Percentiles rank a stretch among this genome's conserved stretches.
Conservation (phyloP, 2,113 vertebrate genomes). For the Crocuta crocuta region DNA sequence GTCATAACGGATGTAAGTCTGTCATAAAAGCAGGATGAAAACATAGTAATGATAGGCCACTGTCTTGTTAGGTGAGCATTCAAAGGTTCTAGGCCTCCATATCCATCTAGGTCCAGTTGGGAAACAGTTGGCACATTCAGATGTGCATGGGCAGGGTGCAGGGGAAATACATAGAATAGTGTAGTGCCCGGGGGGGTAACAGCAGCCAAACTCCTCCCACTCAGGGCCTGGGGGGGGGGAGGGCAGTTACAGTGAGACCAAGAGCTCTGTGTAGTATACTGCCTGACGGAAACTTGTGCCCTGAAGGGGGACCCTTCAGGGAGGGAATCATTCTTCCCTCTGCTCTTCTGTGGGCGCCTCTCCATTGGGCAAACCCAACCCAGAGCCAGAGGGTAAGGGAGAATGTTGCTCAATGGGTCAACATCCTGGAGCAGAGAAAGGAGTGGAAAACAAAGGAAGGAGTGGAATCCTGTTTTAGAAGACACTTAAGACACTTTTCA, state of each 20-base stretch:
- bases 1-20: not conserved
- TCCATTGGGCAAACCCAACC: not conserved
- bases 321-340: not conserved
- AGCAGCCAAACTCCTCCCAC: not conserved
- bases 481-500: not conserved
- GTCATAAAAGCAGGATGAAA: not conserved
- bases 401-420: not conserved
- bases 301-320: not conserved
- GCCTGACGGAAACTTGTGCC: not conserved
- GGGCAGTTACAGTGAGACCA: not conserved
- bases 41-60: not conserved
- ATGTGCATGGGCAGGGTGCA: too few species aligned
- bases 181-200: not conserved
- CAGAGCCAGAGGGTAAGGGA: not conserved
- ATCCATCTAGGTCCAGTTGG: not conserved
- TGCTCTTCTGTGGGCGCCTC: not conserved
- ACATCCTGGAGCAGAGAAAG: not conserved
- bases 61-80: not conserved
- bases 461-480: not conserved
- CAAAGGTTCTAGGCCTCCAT: not conserved
- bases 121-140: not conserved
- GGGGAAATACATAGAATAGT: rapidly evolving
- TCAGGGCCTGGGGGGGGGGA: not conserved
- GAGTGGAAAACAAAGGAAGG: not conserved
- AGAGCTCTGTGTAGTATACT: not conserved